Percentiles rank a stretch among this genome's conserved stretches.
phyloP scores from a whole-genome alignment of 2,113 vertebrate genomes.

The Rhynchomys soricoides region DNA sequence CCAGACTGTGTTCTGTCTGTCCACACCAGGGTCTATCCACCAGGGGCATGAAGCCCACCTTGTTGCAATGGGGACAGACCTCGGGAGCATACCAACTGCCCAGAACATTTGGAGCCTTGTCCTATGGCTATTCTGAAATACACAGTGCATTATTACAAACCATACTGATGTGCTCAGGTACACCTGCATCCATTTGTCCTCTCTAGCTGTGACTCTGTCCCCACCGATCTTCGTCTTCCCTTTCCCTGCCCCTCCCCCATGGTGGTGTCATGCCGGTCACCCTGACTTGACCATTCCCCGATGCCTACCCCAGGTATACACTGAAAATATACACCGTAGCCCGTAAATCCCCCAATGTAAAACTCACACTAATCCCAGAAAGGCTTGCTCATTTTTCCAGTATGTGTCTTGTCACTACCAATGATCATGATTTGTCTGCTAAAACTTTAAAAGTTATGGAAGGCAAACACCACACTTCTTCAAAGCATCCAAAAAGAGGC shows the following conservation, averaged over 20 bases:
- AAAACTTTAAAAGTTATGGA: background rate
- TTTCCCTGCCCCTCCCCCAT: background rate
- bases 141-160: rapidly evolving
- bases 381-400: background rate
- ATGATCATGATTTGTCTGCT: background rate
- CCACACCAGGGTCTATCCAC: rapidly evolving
- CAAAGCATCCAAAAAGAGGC: rapidly evolving
- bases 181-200: background rate
- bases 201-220: background rate
- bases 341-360: background rate
- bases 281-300: background rate
- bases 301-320: background rate
- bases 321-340: background rate
- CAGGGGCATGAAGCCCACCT: rapidly evolving
- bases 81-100: background rate
- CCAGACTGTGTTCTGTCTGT: rapidly evolving
- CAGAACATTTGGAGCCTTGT: too few species aligned
- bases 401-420: background rate
- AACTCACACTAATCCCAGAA: background rate
- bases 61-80: background rate
- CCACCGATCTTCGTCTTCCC: background rate
- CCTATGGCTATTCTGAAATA: too few species aligned
- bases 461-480: rapidly evolving
- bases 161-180: too few species aligned
- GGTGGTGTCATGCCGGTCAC: background rate